Evolutionary conservation across 2,113 vertebrate species (phyloP).

Genomic region (Gopherus evgoodei): DNA sequence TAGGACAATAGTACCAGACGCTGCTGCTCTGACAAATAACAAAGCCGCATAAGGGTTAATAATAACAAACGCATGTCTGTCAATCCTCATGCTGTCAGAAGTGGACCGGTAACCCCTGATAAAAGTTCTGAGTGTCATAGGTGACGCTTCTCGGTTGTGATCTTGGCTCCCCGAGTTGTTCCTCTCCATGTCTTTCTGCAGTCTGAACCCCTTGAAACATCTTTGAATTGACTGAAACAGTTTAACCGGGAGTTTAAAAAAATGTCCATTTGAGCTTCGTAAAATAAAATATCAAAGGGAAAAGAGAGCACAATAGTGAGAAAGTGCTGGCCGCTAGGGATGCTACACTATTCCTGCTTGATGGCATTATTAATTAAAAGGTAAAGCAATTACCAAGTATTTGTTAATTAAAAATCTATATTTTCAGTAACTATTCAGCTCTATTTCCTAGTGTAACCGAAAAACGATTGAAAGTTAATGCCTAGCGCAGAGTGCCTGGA

Average conservation of each 20-base stretch:
- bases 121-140: not conserved
- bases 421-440: not conserved
- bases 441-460: not conserved
- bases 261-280: not conserved
- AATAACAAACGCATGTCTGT: not conserved
- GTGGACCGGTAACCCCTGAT: not conserved
- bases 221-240: not conserved
- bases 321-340: accelerated
- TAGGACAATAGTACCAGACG: not conserved
- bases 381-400: not conserved
- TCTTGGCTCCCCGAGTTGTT: accelerated
- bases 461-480: not conserved
- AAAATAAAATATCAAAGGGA: not conserved
- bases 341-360: not conserved
- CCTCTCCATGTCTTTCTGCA: not conserved
- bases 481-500: accelerated
- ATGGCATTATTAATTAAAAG: constrained; percentile 15
- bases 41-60: not conserved
- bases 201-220: accelerated
- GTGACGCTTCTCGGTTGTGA: not conserved
- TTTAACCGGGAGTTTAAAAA: not conserved
- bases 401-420: constrained; percentile 34
- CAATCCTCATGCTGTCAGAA: not conserved
- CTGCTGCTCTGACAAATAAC: not conserved
- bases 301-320: not conserved